Base-by-base conservation (phyloP, 2,797 vertebrate species). In the Enteromius argenteus region DNA sequence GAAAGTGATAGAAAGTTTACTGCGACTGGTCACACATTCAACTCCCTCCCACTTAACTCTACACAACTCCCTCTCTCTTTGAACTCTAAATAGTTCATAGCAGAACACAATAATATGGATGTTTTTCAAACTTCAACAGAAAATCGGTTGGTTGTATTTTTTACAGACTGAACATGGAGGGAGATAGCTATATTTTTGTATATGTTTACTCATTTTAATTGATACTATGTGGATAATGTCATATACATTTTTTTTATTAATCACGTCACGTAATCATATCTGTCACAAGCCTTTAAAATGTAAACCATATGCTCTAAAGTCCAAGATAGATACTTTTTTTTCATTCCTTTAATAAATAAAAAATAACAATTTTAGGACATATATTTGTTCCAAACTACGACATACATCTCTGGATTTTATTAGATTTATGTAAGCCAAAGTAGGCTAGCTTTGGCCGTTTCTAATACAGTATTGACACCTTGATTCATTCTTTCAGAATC, bases 1-100 rank as follows among this genome's bases (percentile, higher is more conserved):
- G 56, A 75, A 92, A 94, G 74, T 91, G 88, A 58, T 68, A 88
- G 30, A 89, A 92, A 92, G 86, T 92, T 91, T 90, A 35, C 69
- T 51, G 76, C 37, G 53, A 39, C 11, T 35, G 37, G 30, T 77
- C 72, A 37, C 71, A 53, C 72, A 53, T 81, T 80, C 42, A 23
- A 62, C 86, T 49, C 87, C 90, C 91, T 89, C 91, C 91, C 89
- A 81, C 72, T 67, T 30, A 19, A 44, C 13, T 78, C 35, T 46
- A 5, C 14, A 19, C 8, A 49, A 19, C 44, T 19, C 67, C 27
- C 44, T 37, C n/a, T 39, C 32, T 44, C 42, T 73, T 5, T 56
- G 35, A 58, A 76, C n/a, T 42, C 0, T n/a, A 30, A 17, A 66
- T 35, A 51, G 4, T 30, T 37, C 32, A 56, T 6, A 56, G 51